These are phyloP conservation scores for Lethenteron reissneri DNA, from an alignment of 2,113 vertebrate genomes.

Conservation along the genomic window DNA sequence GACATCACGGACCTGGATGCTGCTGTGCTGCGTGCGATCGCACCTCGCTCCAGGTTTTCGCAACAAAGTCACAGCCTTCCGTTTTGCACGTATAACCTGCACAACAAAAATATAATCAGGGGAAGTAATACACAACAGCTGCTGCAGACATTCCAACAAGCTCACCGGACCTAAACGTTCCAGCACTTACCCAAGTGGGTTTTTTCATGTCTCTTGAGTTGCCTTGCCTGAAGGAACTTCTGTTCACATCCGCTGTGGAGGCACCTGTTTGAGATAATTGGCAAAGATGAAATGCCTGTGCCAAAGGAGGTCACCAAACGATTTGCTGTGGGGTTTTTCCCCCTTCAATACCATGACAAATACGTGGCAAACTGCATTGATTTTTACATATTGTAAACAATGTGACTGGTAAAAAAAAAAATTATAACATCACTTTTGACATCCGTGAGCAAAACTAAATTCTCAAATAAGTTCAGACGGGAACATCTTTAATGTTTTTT, in stretches of 20 bases:
- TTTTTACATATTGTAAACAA: not conserved
- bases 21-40: conserved; percentile 33
- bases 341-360: too few species aligned
- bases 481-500: too few species aligned
- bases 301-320: too few species aligned
- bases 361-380: not conserved
- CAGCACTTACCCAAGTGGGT: not conserved
- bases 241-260: not conserved
- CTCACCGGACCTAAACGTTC: not conserved
- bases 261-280: not conserved
- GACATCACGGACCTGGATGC: conserved; percentile 31
- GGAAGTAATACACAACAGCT: not conserved
- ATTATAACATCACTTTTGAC: not conserved
- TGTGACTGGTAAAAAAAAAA: not conserved
- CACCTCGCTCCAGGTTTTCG: conserved; percentile 59
- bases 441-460: too few species aligned
- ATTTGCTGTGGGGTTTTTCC: too few species aligned
- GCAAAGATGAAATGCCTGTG: not conserved
- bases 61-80: conserved; percentile 36
- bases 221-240: not conserved
- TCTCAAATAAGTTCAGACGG: too few species aligned
- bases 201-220: conserved; percentile 1
- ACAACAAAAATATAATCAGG: not conserved
- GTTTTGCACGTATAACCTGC: conserved; percentile 52
- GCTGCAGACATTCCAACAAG: not conserved